A percentile compares a stretch with the other conserved stretches of the same genome.
These are phyloP conservation scores for Diarsia mendica DNA, from an alignment of 2,888 invertebrate species.

Conservation along the genomic window DNA sequence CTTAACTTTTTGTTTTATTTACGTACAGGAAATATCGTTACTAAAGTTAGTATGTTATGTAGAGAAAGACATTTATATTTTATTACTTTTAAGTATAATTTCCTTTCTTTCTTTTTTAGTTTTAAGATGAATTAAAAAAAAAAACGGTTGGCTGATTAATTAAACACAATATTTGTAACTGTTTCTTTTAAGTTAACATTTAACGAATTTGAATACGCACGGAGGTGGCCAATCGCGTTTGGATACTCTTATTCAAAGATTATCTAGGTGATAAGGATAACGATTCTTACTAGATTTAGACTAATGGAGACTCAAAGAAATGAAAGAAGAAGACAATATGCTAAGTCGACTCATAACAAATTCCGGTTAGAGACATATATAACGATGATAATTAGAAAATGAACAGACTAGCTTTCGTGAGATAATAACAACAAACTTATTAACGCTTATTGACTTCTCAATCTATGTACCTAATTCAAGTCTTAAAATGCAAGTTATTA, in stretches of 20 bases:
- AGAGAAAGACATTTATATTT: too few species aligned
- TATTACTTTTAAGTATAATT: too few species aligned
- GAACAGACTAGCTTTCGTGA: not conserved
- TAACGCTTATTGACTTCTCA: not conserved
- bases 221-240: not conserved
- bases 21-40: not conserved
- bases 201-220: not conserved
- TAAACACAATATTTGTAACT: not conserved
- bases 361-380: too few species aligned
- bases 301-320: not conserved
- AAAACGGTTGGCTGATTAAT: not conserved
- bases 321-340: not conserved
- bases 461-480: not conserved
- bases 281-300: too few species aligned
- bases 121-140: not conserved
- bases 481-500: not conserved
- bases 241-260: not conserved
- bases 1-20: not conserved
- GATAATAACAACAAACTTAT: not conserved
- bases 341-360: not conserved
- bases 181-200: not conserved
- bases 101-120: too few species aligned
- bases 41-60: too few species aligned
- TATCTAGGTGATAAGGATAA: too few species aligned
- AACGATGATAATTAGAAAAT: not conserved